These are phyloP conservation scores for Erpetoichthys calabaricus DNA, from an alignment of 2,797 vertebrate genomes.

Conservation along the genomic window DNA sequence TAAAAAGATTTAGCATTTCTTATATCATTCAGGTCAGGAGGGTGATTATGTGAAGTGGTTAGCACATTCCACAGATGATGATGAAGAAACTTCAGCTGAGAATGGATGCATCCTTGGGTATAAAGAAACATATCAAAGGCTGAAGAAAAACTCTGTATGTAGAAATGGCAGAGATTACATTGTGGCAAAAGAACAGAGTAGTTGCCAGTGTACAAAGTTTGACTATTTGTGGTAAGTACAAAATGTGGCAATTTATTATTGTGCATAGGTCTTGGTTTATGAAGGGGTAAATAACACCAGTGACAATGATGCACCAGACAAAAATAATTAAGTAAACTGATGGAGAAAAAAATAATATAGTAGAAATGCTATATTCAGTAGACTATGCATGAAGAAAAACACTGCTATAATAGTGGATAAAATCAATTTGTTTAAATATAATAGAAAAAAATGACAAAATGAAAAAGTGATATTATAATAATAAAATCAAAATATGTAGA, in stretches of 20 bases:
- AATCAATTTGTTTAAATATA: no score
- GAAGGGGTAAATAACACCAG: no score
- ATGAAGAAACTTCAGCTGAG: conserved; percentile 17
- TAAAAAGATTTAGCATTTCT: neutral
- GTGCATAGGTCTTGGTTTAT: no score
- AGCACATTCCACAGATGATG: conserved; percentile 37
- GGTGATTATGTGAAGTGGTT: conserved; percentile 55
- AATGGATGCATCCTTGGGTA: conserved; percentile 52
- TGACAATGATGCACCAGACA: no score
- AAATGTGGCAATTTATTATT: neutral
- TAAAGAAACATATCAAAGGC: conserved; percentile 51
- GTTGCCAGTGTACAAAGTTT: conserved; percentile 47
- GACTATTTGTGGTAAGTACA: conserved; percentile 52
- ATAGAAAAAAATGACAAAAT: no score
- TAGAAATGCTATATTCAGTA: no score
- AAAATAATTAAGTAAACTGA: no score
- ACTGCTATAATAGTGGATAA: no score
- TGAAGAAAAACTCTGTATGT: conserved; percentile 50
- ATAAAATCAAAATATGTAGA: no score
- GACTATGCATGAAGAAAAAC: no score
- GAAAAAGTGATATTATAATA: no score
- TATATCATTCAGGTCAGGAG: conserved; percentile 32
- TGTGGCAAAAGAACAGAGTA: conserved; percentile 39
- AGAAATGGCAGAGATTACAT: conserved; percentile 50
- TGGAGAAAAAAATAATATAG: no score